Base-by-base conservation (phyloP, 2,888 invertebrate species). In the Lissocephala sabroskyi region DNA sequence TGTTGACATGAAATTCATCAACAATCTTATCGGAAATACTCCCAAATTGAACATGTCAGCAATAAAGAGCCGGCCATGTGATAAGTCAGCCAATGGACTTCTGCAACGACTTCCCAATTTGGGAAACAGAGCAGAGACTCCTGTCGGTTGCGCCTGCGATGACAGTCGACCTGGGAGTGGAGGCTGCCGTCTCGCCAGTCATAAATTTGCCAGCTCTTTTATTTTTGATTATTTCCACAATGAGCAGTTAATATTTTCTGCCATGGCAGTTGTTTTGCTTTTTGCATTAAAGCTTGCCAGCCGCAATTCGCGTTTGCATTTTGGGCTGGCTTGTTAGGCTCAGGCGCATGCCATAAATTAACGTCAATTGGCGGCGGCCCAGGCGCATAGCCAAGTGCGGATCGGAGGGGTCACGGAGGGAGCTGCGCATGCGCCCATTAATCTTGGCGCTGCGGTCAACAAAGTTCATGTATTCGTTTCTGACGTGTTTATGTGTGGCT, bases 401-500 rank as follows among this genome's bases (percentile, higher is more conserved):
- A 57, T 56, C 51, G 54, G 56, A 56, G 48, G n/a, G n/a, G n/a
- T n/a, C n/a, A n/a, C n/a, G n/a, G n/a, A n/a, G n/a, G n/a, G n/a
- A n/a, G n/a, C n/a, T n/a, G 68, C 57, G 65, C 75, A 75, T 77
- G 76, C 66, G 73, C 78, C 45, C 65, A 79, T 76, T 78, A 76
- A 76, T 76, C 76, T 74, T 45, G 23, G 13, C 32, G 52, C 53
- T 53, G 61, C 71, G 75, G 78, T 71, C 71, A 71, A 49, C 63
- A 59, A 52, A 70, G 78, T 77, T 71, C 71, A 71, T 64, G 62
- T 71, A 62, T 74, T 76, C 74, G 73, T 68, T 76, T 76, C 70
- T 76, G 74, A 68, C 74, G 73, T 59, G 76, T 55, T 64, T 56
- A 65, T 58, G 33, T 52, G 52, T 36, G 35, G 29, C 42, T 46